Evolutionary conservation across 2,797 vertebrate species (phyloP), one percentile per base, ranked within the genome.

Genomic region (Enoplosus armatus): DNA sequence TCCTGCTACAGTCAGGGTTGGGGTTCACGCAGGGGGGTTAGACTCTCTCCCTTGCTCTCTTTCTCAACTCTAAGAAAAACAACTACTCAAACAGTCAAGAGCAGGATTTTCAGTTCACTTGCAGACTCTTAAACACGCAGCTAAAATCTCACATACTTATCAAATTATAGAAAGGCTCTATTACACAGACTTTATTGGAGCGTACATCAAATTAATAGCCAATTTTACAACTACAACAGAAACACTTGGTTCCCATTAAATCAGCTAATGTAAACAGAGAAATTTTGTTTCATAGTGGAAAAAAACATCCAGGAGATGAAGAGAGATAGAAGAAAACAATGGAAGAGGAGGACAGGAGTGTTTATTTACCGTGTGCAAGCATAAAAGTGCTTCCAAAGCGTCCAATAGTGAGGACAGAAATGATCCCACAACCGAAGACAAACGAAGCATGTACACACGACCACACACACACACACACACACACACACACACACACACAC

Each of bases 171-270:
- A 67, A 66, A 48, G 41, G 69, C 70, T 80, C 50, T 58, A 55
- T 84, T 74, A 51, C 61, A 54, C 48, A 24, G 60, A 72, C 72
- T 83, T 89, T 89, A 89, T 82, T 85, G 61, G 72, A 48, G 79
- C n/a, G 41, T 89, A 72, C 20, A 73, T 91, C 89, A 92, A 77
- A 89, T 88, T 85, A 87, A 92, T 80, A 50, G 84, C 29, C n/a
- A 54, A 47, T 66, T 84, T 78, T 82, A 87, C 53, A 79, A 85
- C 71, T 72, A 50, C 77, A 87, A 78, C 53, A 82, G 63, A 86
- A 90, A 90, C 65, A 82, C 29, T 72, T 4, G 51, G 84, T 74
- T 86, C 45, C 27, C 77, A 79, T 85, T 90, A 88, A 92, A 93
- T 89, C 86, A 87, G 7, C 66, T 22, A 79, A 90, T 50, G 62